Evolutionary conservation across 1,140 invertebrate species (phyloP), one percentile per base, ranked within the genome.

Genomic region (Drosophila sucinea): DNA sequence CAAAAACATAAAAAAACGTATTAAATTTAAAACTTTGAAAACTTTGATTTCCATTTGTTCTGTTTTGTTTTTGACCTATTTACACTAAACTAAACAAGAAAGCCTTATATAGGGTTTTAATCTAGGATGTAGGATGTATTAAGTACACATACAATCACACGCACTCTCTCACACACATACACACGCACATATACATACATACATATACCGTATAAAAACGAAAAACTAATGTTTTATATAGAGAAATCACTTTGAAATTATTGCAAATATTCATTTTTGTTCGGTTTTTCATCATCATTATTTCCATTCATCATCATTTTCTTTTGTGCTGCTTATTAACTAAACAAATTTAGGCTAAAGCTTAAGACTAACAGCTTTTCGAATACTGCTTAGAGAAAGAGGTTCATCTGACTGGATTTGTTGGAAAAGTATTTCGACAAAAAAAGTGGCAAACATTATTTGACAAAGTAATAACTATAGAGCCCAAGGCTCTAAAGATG

Each of bases 351-450:
- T 90, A 90, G 67, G 60, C 78, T 90, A 85, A 25, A 66, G 86
- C 92, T 92, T 92, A 35, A 11, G 67, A 74, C 90, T 92, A 92
- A 73, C 84, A 79, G 91, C 91, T 90, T 91, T 92, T 92, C 91
- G 90, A 92, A 92, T 92, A 92, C 91, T 92, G 91, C 90, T 92
- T 92, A 92, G 90, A 92, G 90, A 92, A 91, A 91, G 90, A 86
- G 91, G 83, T 89, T 90, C 90, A 92, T 91, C 70, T 84, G 91
- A 91, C 91, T 92, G 91, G 75, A 79, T 72, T 55, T 70, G 63
- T 40, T 30, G 73, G 62, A 74, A 33, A 61, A 55, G 57, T 56
- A 11, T 11, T 27, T 17, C 17, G 17, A 17, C 17, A 17, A 30
- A n/a, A 17, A 41, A 23, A 40, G 56, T 40, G 44, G 23, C 6